Conservation (phyloP, 37 sponge, comb jelly and placozoan species). For the Theonella swinhoei region DNA sequence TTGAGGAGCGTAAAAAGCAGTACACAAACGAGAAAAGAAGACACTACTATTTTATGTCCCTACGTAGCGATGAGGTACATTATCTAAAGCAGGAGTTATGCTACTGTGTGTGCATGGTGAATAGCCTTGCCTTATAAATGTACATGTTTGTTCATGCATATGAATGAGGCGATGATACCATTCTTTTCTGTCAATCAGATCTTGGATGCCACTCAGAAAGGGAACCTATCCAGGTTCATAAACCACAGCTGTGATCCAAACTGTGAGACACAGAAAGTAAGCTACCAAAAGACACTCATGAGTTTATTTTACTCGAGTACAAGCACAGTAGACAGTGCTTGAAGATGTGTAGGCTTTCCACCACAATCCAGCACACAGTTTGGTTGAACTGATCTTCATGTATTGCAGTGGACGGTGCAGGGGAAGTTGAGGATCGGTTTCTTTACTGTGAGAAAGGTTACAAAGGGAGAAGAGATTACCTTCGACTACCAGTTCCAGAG, state of each 20-base stretch:
- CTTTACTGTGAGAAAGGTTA: conserved; percentile 77
- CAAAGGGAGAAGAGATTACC: conserved; percentile 82
- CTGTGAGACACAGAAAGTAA: conserved; percentile 98
- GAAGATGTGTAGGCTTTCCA: no score
- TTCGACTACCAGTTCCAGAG: conserved; percentile 98
- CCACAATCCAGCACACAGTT: no score
- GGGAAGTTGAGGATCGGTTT: conserved; percentile 94
- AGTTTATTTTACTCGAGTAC: no score
- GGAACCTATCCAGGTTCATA: conserved; percentile 93
- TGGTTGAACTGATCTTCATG: no score
- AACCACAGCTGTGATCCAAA: conserved; percentile 99
- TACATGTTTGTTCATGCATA: conserved; percentile 17
- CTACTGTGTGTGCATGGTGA: conserved; percentile 7
- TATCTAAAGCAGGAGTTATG: not conserved
- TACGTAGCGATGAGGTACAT: conserved; percentile 87
- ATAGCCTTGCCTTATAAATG: no score
- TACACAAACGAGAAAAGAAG: conserved; percentile 79
- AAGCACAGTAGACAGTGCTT: no score
- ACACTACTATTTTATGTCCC: conserved; percentile 99
- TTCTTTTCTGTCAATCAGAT: no score
- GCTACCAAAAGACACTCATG: no score
- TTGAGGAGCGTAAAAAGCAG: conserved; percentile 78
- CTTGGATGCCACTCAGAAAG: conserved; percentile 93
- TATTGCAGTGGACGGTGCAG: conserved; percentile 96
- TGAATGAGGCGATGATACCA: conserved; percentile 23